Conservation (phyloP, 1,140 invertebrate genomes). For the Aphis gossypii region DNA sequence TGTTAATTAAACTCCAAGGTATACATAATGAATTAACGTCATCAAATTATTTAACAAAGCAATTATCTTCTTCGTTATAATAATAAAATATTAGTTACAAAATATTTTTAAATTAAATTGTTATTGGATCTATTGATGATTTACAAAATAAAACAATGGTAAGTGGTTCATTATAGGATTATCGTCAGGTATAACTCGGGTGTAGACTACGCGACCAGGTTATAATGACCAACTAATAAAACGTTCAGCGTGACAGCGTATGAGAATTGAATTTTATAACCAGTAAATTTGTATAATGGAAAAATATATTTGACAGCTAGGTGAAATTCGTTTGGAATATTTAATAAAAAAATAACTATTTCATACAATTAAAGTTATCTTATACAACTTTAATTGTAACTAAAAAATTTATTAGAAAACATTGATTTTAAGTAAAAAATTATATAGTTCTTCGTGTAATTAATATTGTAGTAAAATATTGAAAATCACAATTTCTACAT, state of each 20-base stretch:
- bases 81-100: not conserved
- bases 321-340: not conserved
- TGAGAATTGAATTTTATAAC: not conserved
- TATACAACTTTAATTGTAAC: too few species aligned
- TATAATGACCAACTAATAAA: not conserved
- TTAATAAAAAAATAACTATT: not conserved
- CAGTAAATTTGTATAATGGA: not conserved
- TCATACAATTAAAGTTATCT: not conserved
- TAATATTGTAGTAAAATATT: not conserved
- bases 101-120: not conserved
- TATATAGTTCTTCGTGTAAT: too few species aligned
- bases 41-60: not conserved
- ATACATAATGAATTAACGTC: not conserved
- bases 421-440: not conserved
- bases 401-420: too few species aligned
- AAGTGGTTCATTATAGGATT: not conserved
- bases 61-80: not conserved
- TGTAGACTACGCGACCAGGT: not conserved
- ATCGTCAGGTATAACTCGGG: not conserved
- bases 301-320: conserved; percentile 20
- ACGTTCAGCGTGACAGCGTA: not conserved
- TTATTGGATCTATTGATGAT: not conserved
- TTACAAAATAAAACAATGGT: not conserved
- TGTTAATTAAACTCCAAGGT: not conserved
- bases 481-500: too few species aligned